Conservation (phyloP, 2,113 vertebrate species). For the Conger conger region DNA sequence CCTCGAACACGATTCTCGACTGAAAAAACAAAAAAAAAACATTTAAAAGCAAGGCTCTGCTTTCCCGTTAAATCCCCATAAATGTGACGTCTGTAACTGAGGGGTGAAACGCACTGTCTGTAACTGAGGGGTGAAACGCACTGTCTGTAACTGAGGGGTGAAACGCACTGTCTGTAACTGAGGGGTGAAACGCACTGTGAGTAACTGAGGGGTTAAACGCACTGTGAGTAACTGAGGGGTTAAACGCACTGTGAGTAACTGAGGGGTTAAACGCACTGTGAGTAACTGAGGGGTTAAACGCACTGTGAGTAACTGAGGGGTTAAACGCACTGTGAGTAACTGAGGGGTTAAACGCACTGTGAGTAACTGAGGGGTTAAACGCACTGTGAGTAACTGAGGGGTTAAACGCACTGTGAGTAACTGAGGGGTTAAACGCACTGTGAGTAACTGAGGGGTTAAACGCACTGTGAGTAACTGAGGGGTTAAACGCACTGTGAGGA, state of each 20-base stretch:
- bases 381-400: slow-evolving; percentile 12
- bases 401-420: slow-evolving; percentile 7
- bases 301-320: background rate
- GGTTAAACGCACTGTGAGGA: slow-evolving; percentile 7
- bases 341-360: slow-evolving; percentile 24
- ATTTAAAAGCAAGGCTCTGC: background rate
- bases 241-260: background rate
- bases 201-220: background rate
- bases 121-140: slow-evolving; percentile 24
- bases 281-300: slow-evolving; percentile 24
- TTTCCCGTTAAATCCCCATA: no score
- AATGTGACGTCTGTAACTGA: slow-evolving; percentile 10
- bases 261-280: no score
- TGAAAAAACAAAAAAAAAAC: no score
- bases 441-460: slow-evolving; percentile 22
- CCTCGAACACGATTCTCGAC: background rate
- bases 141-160: no score
- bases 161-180: no score
- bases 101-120: slow-evolving; percentile 12
- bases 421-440: no score
- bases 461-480: slow-evolving; percentile 10
- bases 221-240: slow-evolving; percentile 23
- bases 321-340: background rate
- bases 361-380: background rate
- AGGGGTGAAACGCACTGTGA: slow-evolving; percentile 17